phyloP scores from a whole-genome alignment of 2,113 vertebrate genomes.

The Pterocles orientalis region DNA sequence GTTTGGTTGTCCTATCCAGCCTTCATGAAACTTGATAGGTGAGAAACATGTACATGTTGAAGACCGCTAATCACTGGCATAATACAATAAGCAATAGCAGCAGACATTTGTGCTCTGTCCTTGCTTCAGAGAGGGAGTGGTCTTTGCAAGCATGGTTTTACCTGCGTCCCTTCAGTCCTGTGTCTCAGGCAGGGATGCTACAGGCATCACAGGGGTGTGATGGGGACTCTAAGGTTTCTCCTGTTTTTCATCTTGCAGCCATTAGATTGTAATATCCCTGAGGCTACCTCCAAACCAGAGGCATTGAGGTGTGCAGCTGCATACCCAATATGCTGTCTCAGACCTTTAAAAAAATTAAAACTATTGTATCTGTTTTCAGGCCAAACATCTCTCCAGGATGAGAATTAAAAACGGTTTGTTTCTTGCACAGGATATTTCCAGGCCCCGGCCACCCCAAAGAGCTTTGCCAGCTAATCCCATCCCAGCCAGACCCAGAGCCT shows the following conservation, averaged over 20 bases:
- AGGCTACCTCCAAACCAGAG: background rate
- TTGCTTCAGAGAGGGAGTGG: background rate
- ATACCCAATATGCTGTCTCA: background rate
- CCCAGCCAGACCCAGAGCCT: conserved; percentile 43
- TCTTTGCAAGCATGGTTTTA: background rate
- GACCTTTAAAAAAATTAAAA: background rate
- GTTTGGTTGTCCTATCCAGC: background rate
- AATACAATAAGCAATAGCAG: background rate
- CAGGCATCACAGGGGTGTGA: background rate
- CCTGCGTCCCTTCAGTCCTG: background rate
- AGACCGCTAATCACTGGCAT: background rate
- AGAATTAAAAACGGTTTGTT: background rate
- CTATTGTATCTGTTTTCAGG: background rate
- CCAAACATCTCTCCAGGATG: background rate
- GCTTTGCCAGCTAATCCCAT: conserved; percentile 76
- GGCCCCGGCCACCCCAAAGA: conserved; percentile 76
- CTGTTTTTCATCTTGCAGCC: background rate
- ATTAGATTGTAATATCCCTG: background rate
- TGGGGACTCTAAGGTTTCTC: background rate
- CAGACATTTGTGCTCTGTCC: background rate
- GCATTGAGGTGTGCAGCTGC: background rate
- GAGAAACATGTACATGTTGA: background rate
- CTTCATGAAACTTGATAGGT: background rate
- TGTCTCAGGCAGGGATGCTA: background rate
- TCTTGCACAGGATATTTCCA: conserved; percentile 60